Evolutionary conservation across 2,113 vertebrate species (phyloP).

Genomic region (Dicrurus megarhynchus): DNA sequence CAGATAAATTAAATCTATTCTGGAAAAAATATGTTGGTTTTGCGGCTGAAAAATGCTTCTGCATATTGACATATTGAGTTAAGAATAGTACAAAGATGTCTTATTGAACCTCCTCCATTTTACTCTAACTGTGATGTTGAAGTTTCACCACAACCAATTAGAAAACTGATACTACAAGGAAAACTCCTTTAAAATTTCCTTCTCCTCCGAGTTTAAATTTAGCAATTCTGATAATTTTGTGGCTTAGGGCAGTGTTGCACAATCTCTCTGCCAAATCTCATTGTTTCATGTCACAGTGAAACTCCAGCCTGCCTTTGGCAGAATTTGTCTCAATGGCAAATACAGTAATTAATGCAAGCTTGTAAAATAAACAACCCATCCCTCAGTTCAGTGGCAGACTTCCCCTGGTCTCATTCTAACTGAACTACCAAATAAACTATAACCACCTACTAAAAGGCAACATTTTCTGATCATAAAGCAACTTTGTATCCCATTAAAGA

Average conservation of each 20-base stretch:
- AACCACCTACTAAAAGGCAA: not conserved
- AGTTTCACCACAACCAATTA: not conserved
- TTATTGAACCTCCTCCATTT: not conserved
- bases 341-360: not conserved
- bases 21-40: not conserved
- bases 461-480: not conserved
- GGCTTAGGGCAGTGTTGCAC: not conserved
- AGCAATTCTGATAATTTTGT: not conserved
- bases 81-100: not conserved
- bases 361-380: not conserved
- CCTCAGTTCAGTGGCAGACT: not conserved
- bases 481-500: not conserved
- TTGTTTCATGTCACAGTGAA: not conserved
- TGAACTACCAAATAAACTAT: not conserved
- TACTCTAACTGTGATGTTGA: not conserved
- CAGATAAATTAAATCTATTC: not conserved
- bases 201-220: not conserved
- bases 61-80: not conserved
- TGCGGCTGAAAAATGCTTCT: not conserved
- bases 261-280: not conserved
- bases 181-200: not conserved
- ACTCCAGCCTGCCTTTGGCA: not conserved
- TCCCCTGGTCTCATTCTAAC: not conserved
- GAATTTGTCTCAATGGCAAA: not conserved
- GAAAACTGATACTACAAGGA: not conserved